phyloP scores from a whole-genome alignment of 2,888 invertebrate genomes.

The Drosophila monieri region DNA sequence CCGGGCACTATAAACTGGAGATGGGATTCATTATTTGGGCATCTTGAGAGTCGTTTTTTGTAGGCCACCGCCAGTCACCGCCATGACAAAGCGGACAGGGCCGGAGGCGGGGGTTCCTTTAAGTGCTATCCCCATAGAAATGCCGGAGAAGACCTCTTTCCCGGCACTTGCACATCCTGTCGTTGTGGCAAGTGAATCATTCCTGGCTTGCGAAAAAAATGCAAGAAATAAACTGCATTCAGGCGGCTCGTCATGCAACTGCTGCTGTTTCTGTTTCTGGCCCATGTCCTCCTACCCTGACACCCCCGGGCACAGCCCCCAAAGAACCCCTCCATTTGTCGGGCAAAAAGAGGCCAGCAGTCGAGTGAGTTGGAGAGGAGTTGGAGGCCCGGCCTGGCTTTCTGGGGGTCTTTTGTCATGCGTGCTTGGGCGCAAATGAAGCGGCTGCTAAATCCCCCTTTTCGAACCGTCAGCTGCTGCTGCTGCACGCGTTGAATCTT shows the following conservation, averaged over 20 bases:
- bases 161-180: slow-evolving; percentile 75
- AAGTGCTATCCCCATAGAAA: slow-evolving; percentile 48
- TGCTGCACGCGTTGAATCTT: slow-evolving; percentile 62
- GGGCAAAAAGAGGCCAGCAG: slow-evolving; percentile 68
- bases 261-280: slow-evolving; percentile 62
- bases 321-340: slow-evolving; percentile 55
- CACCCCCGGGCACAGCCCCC: background rate
- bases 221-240: slow-evolving; percentile 61
- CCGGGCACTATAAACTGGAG: background rate
- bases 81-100: slow-evolving; percentile 20
- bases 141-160: slow-evolving; percentile 55
- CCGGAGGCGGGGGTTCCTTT: slow-evolving; percentile 20
- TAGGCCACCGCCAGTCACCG: slow-evolving; percentile 32
- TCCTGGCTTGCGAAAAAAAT: slow-evolving; percentile 59
- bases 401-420: slow-evolving; percentile 70
- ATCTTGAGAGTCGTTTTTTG: slow-evolving; percentile 23
- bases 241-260: slow-evolving; percentile 77
- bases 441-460: slow-evolving; percentile 41
- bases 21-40: slow-evolving; percentile 38
- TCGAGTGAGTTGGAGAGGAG: slow-evolving; percentile 51
- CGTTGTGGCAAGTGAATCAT: slow-evolving; percentile 69
- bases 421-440: slow-evolving; percentile 80
- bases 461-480: slow-evolving; percentile 65
- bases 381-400: slow-evolving; percentile 16
- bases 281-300: background rate